Conservation (phyloP, 2,888 invertebrate species). For the Yponomeuta malinellus region DNA sequence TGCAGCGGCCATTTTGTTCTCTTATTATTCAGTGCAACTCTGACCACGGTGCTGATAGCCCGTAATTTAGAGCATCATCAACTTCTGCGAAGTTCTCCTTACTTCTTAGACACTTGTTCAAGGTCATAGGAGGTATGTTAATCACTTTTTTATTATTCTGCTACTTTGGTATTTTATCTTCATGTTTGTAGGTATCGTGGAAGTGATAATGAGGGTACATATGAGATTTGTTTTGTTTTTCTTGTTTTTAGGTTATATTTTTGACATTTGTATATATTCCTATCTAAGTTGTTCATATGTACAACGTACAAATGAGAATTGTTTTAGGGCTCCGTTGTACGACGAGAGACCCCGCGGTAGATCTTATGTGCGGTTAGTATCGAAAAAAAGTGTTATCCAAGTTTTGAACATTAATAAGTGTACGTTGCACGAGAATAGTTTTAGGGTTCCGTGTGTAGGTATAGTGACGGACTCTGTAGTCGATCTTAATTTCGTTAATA, state of each 20-base stretch:
- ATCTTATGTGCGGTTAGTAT: no score
- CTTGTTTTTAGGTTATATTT: conserved; percentile 5
- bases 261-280: not conserved
- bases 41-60: conserved; percentile 43
- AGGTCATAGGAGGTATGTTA: conserved; percentile 35
- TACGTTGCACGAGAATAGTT: no score
- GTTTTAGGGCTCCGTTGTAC: not conserved
- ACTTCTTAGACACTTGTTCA: conserved; percentile 43
- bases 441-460: no score
- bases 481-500: no score
- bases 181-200: conserved; percentile 18
- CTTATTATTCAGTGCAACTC: conserved; percentile 60
- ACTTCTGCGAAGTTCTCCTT: conserved; percentile 55
- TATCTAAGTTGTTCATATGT: not conserved
- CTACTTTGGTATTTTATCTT: conserved; percentile 20
- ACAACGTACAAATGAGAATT: no score
- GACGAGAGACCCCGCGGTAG: no score
- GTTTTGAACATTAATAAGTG: no score
- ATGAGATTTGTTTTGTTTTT: conserved; percentile 27
- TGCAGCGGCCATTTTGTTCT: conserved; percentile 70
- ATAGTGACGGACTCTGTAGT: no score
- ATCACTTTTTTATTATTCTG: conserved; percentile 8
- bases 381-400: no score
- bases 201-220: no score
- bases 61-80: conserved; percentile 38